Evolutionary conservation across 2,888 invertebrate species (phyloP).

Genomic region (Lutraria lutraria): DNA sequence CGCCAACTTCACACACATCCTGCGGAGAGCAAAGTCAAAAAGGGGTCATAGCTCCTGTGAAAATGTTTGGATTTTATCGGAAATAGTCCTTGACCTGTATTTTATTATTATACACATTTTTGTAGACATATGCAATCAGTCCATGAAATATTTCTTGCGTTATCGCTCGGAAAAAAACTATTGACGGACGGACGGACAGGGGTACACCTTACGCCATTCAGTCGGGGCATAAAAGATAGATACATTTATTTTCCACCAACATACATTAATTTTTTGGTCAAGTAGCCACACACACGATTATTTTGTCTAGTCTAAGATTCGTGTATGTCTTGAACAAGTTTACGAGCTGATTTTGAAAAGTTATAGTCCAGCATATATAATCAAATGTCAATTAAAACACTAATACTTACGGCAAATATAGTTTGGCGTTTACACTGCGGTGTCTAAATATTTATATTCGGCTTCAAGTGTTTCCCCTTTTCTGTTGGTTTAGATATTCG

Average conservation of each 20-base stretch:
- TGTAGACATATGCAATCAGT: too few species aligned
- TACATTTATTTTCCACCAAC: neutral
- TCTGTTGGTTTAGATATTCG: neutral
- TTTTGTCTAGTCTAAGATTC: neutral
- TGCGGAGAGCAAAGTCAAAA: too few species aligned
- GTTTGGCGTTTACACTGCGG: neutral
- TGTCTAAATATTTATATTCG: slow-evolving; percentile 12
- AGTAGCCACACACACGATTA: neutral
- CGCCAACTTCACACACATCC: too few species aligned
- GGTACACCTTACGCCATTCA: too few species aligned
- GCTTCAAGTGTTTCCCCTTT: slow-evolving; percentile 9
- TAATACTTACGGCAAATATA: slow-evolving; percentile 2
- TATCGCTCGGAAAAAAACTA: too few species aligned
- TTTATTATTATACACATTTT: too few species aligned
- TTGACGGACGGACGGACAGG: too few species aligned
- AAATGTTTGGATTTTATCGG: too few species aligned
- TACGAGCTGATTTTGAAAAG: neutral
- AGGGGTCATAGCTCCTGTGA: too few species aligned
- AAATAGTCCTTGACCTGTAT: too few species aligned
- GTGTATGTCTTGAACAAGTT: neutral
- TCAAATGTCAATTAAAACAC: neutral
- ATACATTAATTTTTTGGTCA: neutral
- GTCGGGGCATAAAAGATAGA: too few species aligned
- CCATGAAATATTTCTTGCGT: too few species aligned
- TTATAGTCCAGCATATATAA: slow-evolving; percentile 7